Evolutionary conservation across 2,888 invertebrate species (phyloP), one percentile per base, ranked within the genome.

Genomic region (Uropetala carovei): DNA sequence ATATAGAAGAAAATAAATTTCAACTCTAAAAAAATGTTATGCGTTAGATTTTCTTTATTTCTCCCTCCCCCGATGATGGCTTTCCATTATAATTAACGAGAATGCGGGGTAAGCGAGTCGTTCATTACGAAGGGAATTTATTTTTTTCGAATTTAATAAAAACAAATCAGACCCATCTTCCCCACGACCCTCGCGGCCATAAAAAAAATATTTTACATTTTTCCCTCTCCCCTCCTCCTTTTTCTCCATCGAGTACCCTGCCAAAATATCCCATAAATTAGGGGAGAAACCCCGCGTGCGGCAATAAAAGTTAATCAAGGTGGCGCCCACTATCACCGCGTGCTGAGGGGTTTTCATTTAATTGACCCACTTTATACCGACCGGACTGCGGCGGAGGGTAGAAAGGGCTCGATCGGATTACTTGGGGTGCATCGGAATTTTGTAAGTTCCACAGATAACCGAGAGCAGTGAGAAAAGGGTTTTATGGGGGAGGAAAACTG

Each of bases 181-280:
- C 64, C 7, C 18, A 14, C 2, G 64, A 16, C 27, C 13, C 9
- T 22, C 27, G 75, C 27, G 22, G 27, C 75, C 9, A 75, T 22
- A 27, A 22, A 68, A 27, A 13, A 75, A 13, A 9, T 27, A 11
- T 22, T 3, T 43, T 43, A 43, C 5, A 75, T 75, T 75, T 75
- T 75, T 75, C 13, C 43, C 75, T 0, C 2, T 7, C 75, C 11
- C 0, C 10, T 75, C 27, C 22, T 22, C n/a, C n/a, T n/a, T n/a
- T n/a, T n/a, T 68, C 18, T 68, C 18, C 3, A 64, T n/a, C n/a
- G 43, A 43, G 43, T 64, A 10, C 16, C 4, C 27, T 27, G 27
- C 75, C 75, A 11, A 75, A 75, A 75, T 75, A 75, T 75, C 75
- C 75, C 75, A 75, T 75, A 75, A 75, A 75, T 75, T 75, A 75